Evolutionary conservation across 2,113 vertebrate species (phyloP), one percentile per base, ranked within the genome.

Genomic region (Alectura lathami): DNA sequence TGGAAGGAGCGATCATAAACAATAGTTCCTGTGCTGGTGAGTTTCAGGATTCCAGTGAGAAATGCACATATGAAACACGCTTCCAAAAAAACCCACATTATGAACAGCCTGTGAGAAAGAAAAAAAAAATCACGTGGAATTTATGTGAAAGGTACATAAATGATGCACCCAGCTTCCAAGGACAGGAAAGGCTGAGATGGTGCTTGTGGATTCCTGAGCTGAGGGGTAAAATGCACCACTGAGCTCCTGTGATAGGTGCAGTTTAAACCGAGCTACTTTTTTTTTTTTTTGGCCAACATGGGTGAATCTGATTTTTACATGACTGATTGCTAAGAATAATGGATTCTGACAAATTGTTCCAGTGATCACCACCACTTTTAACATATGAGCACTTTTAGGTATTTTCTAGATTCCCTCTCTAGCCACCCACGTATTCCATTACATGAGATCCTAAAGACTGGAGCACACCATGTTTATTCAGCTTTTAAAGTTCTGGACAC

Each of bases 381-480:
- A 32, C 73, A 42, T 21, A 13, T 2, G 4, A 73, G 5, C 26
- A 17, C 3, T 54, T 60, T 18, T 5, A 36, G 9, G 8, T 34
- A 24, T 60, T 68, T 82, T 54, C 24, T 32, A 17, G 8, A 76
- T 26, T 45, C 30, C 30, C 9, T 57, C 82, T 26, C 26, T 74
- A 17, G 17, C 4, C 2, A 48, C 8, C 4, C 17, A 42, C 8
- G 4, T 10, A 38, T 4, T 5, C 3, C 17, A 7, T 54, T 51
- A 48, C 2, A 63, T 10, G 45, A 91, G 77, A 42, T 0, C 4
- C 20, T 68, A 13, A 17, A 53, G 13, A 42, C 1, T 26, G 6
- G 5, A 63, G 21, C 10, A 50, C 2, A 2, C 2, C 3, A 10
- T 2, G 1, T 3, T 76, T 56, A 22, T 12, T 43, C 0, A 48